These are phyloP conservation scores for Zaprionus gabonicus DNA, from an alignment of 1,140 invertebrate genomes.

Conservation along the genomic window DNA sequence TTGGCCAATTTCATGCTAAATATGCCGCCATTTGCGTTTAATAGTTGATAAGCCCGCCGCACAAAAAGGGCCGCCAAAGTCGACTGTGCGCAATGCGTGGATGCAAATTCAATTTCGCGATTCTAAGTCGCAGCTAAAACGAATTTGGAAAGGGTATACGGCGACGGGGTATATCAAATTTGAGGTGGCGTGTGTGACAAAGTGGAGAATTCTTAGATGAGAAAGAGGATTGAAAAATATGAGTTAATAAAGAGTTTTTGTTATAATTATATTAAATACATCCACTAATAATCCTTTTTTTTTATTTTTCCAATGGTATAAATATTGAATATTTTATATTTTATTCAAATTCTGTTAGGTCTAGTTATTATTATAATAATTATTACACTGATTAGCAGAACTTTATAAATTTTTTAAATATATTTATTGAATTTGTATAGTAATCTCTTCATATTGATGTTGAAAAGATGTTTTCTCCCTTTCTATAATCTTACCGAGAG, in stretches of 20 bases:
- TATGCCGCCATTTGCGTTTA: slow-evolving; percentile 74
- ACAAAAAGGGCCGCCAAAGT: slow-evolving; percentile 12
- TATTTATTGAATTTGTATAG: too few species aligned
- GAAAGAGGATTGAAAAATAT: too few species aligned
- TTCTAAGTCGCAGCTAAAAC: slow-evolving; percentile 29
- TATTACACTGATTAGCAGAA: not conserved
- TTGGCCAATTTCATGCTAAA: slow-evolving; percentile 72
- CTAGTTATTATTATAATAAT: not conserved
- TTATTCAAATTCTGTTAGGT: not conserved
- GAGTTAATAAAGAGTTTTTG: too few species aligned
- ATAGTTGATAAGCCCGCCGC: slow-evolving; percentile 71
- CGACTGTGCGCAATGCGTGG: slow-evolving; percentile 4
- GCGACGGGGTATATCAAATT: not conserved
- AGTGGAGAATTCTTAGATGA: not conserved
- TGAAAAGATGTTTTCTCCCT: not conserved
- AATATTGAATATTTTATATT: not conserved
- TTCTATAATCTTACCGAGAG: not conserved
- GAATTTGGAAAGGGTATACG: slow-evolving; percentile 14
- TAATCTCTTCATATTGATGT: too few species aligned
- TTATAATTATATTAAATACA: not conserved
- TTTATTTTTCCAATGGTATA: not conserved
- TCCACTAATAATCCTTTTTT: not conserved
- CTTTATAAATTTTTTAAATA: not conserved
- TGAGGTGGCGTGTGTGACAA: not conserved
- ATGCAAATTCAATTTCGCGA: slow-evolving; percentile 51